Percentiles rank a stretch among this genome's conserved stretches.
These are phyloP conservation scores for Scortum barcoo DNA, from an alignment of 2,113 vertebrate species.

Conservation along the genomic window DNA sequence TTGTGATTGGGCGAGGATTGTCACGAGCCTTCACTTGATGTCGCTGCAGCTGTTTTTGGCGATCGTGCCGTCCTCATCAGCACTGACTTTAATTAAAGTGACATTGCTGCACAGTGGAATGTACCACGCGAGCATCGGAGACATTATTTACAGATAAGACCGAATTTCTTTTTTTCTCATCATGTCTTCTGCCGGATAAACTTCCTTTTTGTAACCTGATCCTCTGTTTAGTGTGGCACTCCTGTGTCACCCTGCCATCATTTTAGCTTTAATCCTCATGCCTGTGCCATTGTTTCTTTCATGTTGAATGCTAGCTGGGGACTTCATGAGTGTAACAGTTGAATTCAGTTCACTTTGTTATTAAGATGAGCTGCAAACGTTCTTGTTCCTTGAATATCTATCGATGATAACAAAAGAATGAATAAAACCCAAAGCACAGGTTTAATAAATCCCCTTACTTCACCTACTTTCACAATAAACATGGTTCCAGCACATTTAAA, in stretches of 20 bases:
- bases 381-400: constrained; percentile 9
- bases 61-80: background rate
- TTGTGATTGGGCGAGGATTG: constrained; percentile 3
- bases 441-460: constrained; percentile 37
- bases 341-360: constrained; percentile 9
- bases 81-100: constrained; percentile 8
- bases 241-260: background rate
- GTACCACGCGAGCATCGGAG: background rate
- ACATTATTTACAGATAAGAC: constrained; percentile 13
- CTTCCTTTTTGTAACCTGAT: background rate
- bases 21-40: background rate
- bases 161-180: background rate
- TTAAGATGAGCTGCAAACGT: constrained; percentile 7
- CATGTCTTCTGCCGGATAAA: background rate
- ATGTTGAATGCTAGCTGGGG: constrained; percentile 2
- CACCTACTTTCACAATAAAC: constrained; percentile 3
- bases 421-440: background rate
- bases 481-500: constrained; percentile 16
- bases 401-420: constrained; percentile 10
- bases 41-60: constrained; percentile 1
- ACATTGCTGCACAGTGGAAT: constrained; percentile 9
- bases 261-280: background rate
- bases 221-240: constrained; percentile 1
- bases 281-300: background rate
- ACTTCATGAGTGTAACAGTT: background rate